Conservation (phyloP, 2,113 vertebrate genomes). For the Tenrec ecaudatus region DNA sequence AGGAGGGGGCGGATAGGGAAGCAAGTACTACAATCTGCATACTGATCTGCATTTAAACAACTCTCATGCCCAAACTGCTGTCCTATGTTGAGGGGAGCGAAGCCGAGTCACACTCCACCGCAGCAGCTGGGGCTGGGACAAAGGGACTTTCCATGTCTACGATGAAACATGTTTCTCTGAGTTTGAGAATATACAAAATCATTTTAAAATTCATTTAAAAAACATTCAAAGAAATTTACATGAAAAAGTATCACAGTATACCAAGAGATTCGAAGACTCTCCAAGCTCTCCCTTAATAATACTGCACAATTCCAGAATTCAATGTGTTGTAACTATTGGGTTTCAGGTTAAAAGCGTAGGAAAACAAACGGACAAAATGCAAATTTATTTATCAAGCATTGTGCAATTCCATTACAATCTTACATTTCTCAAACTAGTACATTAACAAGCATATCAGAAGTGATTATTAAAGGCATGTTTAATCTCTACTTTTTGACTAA, state of each 20-base stretch:
- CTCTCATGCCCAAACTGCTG: neutral
- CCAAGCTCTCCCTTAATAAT: constrained; percentile 35
- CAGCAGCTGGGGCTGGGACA: neutral
- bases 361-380: constrained; percentile 30
- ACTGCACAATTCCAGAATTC: constrained; percentile 49
- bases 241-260: constrained; percentile 26
- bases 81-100: neutral
- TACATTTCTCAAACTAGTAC: neutral
- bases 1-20: neutral
- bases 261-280: constrained; percentile 50
- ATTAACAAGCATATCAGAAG: neutral
- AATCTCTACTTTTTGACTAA: neutral
- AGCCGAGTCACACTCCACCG: fast-evolving
- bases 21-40: constrained; percentile 47
- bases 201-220: constrained; percentile 51
- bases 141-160: constrained; percentile 37
- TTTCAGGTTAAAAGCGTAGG: constrained; percentile 1
- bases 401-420: neutral
- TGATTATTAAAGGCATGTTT: neutral
- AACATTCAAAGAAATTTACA: constrained; percentile 37
- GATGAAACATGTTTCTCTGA: constrained; percentile 28
- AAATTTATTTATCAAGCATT: neutral
- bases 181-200: constrained; percentile 60
- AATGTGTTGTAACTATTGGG: neutral
- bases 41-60: constrained; percentile 1